Percentiles rank a stretch among this genome's conserved stretches.
These are phyloP conservation scores for Tortrix viridana DNA, from an alignment of 2,888 invertebrate genomes.

Conservation along the genomic window DNA sequence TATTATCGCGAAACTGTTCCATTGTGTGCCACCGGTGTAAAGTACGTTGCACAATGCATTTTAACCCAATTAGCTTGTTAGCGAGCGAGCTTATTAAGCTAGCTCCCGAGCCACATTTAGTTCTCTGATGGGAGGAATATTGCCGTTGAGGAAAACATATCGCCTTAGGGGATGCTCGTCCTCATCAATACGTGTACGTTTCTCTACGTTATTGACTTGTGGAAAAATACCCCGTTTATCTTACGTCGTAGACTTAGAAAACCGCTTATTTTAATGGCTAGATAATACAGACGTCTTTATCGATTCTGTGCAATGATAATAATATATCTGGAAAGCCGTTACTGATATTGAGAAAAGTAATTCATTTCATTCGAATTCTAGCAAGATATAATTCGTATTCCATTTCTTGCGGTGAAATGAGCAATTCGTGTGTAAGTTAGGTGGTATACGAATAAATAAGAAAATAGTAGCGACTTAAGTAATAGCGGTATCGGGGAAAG, in stretches of 20 bases:
- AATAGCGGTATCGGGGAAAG: background rate
- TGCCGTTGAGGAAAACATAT: slow-evolving; percentile 21
- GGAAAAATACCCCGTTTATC: slow-evolving; percentile 13
- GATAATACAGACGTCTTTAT: slow-evolving; percentile 22
- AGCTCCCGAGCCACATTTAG: slow-evolving; percentile 43
- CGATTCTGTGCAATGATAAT: slow-evolving; percentile 17
- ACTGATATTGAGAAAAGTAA: slow-evolving; percentile 29
- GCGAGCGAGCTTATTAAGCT: slow-evolving; percentile 52
- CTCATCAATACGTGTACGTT: slow-evolving; percentile 23
- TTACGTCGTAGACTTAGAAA: slow-evolving; percentile 5
- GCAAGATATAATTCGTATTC: slow-evolving; percentile 1
- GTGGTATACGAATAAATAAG: background rate
- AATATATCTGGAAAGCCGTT: slow-evolving; percentile 23
- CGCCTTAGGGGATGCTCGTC: slow-evolving; percentile 15
- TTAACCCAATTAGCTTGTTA: slow-evolving; percentile 54
- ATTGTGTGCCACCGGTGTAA: slow-evolving; percentile 50
- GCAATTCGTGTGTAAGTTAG: background rate
- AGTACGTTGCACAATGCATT: slow-evolving; percentile 51
- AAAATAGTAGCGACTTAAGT: slow-evolving; percentile 1
- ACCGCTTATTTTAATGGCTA: slow-evolving; percentile 23
- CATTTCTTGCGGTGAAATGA: slow-evolving; percentile 8
- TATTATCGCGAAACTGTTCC: slow-evolving; percentile 48
- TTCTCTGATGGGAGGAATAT: slow-evolving; percentile 15
- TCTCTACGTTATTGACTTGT: background rate
- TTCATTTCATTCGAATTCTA: slow-evolving; percentile 17